Evolutionary conservation across 2,797 vertebrate genomes (phyloP).

Genomic region (Allobates femoralis): DNA sequence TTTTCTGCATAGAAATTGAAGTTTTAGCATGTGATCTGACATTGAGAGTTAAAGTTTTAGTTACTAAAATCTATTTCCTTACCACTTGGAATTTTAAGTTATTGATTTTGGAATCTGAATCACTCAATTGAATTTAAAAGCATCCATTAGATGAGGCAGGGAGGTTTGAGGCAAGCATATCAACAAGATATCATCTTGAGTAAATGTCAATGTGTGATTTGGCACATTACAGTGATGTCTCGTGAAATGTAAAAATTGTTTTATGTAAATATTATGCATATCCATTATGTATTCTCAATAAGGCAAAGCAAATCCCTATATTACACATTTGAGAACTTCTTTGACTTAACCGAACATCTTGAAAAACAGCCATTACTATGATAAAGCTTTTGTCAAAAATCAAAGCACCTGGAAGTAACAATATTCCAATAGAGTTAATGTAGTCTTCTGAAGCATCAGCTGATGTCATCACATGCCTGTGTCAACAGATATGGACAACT

Average conservation of each 20-base stretch:
- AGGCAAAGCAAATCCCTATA: neutral
- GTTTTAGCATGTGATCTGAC: neutral
- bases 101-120: conserved; percentile 17
- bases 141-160: neutral
- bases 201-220: neutral
- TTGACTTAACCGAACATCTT: no score
- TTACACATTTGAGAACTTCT: no score
- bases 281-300: neutral
- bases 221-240: neutral
- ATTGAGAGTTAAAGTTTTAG: conserved; percentile 16
- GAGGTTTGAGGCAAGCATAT: conserved; percentile 4
- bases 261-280: neutral
- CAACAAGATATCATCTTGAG: conserved; percentile 8
- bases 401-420: no score
- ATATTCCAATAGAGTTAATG: no score
- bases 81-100: conserved; percentile 20
- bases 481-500: no score
- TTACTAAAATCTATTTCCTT: neutral
- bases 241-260: neutral
- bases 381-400: no score
- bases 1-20: neutral
- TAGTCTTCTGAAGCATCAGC: no score
- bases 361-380: no score
- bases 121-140: neutral
- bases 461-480: no score